Evolutionary conservation across 1,140 invertebrate species (phyloP).

Genomic region (Zophobas morio): DNA sequence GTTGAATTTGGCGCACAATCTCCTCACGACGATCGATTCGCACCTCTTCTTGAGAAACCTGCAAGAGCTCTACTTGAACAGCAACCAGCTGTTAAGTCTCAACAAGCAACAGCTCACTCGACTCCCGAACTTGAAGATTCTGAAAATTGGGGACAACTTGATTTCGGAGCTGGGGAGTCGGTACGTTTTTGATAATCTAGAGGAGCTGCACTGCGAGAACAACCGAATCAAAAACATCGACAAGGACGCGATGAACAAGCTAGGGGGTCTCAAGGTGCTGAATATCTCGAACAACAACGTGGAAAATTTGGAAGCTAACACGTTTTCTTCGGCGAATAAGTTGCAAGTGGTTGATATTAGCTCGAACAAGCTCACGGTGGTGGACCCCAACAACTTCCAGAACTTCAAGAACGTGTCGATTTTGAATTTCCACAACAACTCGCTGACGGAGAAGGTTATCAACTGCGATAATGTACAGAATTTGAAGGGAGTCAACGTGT

Average conservation of each 20-base stretch:
- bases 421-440: constrained; percentile 16
- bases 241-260: background rate
- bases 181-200: constrained; percentile 1
- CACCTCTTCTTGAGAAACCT: background rate
- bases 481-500: background rate
- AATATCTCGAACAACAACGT: constrained; percentile 5
- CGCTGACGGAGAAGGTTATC: constrained; percentile 2
- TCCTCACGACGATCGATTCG: background rate
- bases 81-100: background rate
- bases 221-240: background rate
- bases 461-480: constrained; percentile 8
- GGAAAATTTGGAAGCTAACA: background rate
- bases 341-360: background rate
- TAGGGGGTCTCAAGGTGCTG: background rate
- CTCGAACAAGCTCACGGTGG: background rate
- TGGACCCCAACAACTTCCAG: constrained; percentile 1
- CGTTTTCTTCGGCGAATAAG: background rate
- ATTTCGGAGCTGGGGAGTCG: background rate
- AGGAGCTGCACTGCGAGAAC: constrained; percentile 4
- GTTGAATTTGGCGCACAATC: constrained; percentile 1
- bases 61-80: constrained; percentile 12
- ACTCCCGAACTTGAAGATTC: background rate
- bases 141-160: constrained; percentile 8
- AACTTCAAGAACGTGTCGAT: background rate
- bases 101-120: background rate